Evolutionary conservation across 2,797 vertebrate genomes (phyloP), one percentile per base, ranked within the genome.

Genomic region (Sebastes umbrosus): DNA sequence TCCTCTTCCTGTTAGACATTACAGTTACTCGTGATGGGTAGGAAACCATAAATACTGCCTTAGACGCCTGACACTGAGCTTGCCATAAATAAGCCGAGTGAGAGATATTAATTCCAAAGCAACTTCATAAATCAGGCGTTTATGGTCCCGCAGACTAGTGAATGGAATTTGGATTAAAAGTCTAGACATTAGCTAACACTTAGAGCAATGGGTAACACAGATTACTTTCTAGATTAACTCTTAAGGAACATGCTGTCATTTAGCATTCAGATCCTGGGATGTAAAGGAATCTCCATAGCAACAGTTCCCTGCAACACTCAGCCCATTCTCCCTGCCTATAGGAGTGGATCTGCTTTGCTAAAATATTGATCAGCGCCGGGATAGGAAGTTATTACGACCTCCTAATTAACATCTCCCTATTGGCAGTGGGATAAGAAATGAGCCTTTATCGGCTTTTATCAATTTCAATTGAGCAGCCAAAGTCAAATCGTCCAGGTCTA

Each of bases 341-440:
- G 90, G 92, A 77, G 92, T 86, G 95, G 96, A 96, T 96, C 94
- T 96, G 90, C 95, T 94, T 96, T 96, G 94, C 95, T 96, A 96
- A 97, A 97, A 96, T 97, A 98, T 97, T 97, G 98, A 98, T 97
- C 96, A 94, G 94, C 92, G 77, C 83, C 87, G 87, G 96, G 95
- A 97, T 96, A 97, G 96, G 96, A 97, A 97, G 96, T 97, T 97
- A 97, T 97, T 97, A 97, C 97, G 95, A 94, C 88, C 91, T 95
- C 93, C 96, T 97, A 97, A 98, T 97, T 97, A 97, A 96, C 96
- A 96, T 96, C 93, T 96, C 95, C 94, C 94, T 97, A 97, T 97
- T 96, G 96, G 95, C 97, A 97, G 70, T 55, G 88, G 87, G 93
- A 96, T 96, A 97, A 97, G 85, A 96, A 96, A 97, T 96, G 96